A percentile compares a stretch with the other conserved stretches of the same genome.
Conservation (phyloP, 1,140 invertebrate genomes). For the Bemisia tabaci region DNA sequence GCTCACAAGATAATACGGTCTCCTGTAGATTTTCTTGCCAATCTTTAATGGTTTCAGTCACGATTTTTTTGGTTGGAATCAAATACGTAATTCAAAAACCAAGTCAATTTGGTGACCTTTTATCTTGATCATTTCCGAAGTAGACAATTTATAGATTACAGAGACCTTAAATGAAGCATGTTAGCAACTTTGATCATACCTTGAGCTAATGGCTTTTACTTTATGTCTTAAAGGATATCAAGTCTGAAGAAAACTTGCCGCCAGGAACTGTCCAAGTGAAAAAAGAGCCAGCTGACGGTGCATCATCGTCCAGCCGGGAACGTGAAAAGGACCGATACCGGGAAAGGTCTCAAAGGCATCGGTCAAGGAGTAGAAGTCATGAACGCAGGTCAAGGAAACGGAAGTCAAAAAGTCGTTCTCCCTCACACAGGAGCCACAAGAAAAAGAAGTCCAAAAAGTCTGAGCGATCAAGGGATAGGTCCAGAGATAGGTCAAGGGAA, state of each 20-base stretch:
- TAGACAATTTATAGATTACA: too few species aligned
- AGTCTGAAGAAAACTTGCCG: background rate
- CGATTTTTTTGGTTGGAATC: too few species aligned
- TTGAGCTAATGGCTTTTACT: too few species aligned
- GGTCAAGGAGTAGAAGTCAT: slow-evolving; percentile 21
- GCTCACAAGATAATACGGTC: too few species aligned
- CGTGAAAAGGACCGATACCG: background rate
- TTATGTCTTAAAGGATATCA: background rate
- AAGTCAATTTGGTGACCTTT: too few species aligned
- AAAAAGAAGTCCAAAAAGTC: slow-evolving; percentile 27
- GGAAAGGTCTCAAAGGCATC: slow-evolving; percentile 19
- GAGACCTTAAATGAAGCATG: too few species aligned
- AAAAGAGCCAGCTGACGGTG: background rate
- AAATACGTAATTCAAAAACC: too few species aligned
- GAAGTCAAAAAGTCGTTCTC: slow-evolving; percentile 23
- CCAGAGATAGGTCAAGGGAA: background rate
- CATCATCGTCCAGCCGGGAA: background rate
- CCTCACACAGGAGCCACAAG: slow-evolving; percentile 22
- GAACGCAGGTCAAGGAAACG: slow-evolving; percentile 23
- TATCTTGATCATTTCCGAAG: too few species aligned
- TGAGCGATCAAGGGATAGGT: slow-evolving; percentile 12
- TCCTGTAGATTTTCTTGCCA: too few species aligned
- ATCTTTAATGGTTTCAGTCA: too few species aligned
- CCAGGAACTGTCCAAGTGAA: background rate
- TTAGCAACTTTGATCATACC: too few species aligned